Evolutionary conservation across 2,797 vertebrate species (phyloP).

Genomic region (Taeniopygia guttata): DNA sequence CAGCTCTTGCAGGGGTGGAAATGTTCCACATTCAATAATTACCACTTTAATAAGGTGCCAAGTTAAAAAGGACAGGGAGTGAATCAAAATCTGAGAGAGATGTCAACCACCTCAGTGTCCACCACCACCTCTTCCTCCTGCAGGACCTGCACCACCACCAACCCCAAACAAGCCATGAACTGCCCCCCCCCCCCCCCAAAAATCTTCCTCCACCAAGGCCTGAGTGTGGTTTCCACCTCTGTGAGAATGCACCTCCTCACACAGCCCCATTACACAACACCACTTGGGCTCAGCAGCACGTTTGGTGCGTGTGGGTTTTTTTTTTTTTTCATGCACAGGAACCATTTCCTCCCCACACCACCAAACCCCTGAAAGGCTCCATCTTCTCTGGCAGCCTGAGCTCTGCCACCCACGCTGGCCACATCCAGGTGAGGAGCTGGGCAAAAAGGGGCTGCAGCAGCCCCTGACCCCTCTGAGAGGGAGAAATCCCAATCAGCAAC

Average conservation of each 20-base stretch:
- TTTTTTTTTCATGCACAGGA: not conserved
- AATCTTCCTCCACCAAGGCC: not conserved
- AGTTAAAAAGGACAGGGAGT: not conserved
- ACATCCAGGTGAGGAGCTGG: not conserved
- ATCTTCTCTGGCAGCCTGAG: not conserved
- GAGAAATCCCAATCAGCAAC: accelerated
- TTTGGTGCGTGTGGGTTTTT: not conserved
- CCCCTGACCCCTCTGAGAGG: not conserved
- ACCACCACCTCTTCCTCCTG: not conserved
- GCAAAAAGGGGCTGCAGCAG: not conserved
- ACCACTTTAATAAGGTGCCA: not conserved
- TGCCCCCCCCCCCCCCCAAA: too few relatives aligned
- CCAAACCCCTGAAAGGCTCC: not conserved
- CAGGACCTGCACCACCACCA: not conserved
- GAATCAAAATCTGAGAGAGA: not conserved
- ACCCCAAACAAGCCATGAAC: not conserved
- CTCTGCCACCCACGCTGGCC: accelerated
- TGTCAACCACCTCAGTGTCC: not conserved
- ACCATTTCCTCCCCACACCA: constrained; percentile 10
- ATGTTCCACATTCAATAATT: accelerated
- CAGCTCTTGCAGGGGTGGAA: not conserved
- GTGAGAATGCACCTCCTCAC: not conserved
- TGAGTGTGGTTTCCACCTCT: not conserved
- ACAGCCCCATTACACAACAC: not conserved
- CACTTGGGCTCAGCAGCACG: not conserved